These are phyloP conservation scores for Pogonognathellus flavescens DNA, from an alignment of 1,140 invertebrate species.

Conservation along the genomic window DNA sequence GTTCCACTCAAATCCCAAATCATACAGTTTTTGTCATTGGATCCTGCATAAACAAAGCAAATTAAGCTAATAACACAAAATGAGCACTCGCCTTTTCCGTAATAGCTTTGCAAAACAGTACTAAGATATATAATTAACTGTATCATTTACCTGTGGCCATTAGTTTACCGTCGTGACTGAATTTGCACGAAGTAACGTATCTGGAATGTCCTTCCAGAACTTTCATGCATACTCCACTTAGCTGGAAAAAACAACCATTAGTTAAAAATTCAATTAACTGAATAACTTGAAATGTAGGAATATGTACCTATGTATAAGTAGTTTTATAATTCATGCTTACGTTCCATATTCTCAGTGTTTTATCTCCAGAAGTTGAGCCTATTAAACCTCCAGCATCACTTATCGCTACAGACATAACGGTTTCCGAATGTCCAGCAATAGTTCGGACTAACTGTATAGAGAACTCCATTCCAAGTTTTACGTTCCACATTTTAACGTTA, in stretches of 20 bases:
- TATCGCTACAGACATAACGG: conserved; percentile 61
- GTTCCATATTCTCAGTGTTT: conserved; percentile 81
- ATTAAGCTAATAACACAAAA: conserved; percentile 45
- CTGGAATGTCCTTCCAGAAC: conserved; percentile 75
- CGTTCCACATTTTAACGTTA: conserved; percentile 81
- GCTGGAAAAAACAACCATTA: conserved; percentile 53
- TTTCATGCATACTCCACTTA: conserved; percentile 70
- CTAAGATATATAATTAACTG: no score
- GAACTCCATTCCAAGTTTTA: conserved; percentile 70
- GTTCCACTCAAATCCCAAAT: conserved; percentile 75
- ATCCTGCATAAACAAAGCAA: conserved; percentile 72
- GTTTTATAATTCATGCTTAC: conserved; percentile 70
- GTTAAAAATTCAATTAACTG: neutral
- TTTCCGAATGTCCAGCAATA: conserved; percentile 63
- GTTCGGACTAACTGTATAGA: conserved; percentile 66
- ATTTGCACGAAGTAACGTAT: conserved; percentile 82
- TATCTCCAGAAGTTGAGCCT: conserved; percentile 79
- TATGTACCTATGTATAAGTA: neutral
- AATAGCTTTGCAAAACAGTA: conserved; percentile 23
- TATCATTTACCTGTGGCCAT: conserved; percentile 75
- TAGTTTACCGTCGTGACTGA: conserved; percentile 77
- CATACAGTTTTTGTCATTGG: conserved; percentile 80
- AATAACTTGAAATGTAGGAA: no score
- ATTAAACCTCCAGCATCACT: conserved; percentile 73
- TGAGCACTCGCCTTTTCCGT: neutral